Percentiles rank a stretch among this genome's conserved stretches.
These are phyloP conservation scores for Lerista edwardsae DNA, from an alignment of 2,797 vertebrate genomes.

Conservation along the genomic window DNA sequence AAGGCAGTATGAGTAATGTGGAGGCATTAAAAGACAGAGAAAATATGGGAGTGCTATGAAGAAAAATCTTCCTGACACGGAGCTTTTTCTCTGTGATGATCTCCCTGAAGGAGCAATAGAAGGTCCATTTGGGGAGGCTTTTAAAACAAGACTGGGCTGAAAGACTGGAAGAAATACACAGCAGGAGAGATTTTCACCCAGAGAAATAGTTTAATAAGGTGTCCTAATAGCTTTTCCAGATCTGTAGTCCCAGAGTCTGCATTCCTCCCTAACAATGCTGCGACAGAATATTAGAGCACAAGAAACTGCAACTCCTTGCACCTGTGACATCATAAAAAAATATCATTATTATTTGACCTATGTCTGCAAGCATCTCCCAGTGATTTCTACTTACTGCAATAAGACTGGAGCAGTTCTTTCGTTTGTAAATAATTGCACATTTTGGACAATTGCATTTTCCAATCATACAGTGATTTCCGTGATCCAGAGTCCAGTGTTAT, in stretches of 20 bases:
- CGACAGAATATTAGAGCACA: not conserved
- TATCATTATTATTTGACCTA: constrained; percentile 33
- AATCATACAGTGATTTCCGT: not conserved
- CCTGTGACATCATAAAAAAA: constrained; percentile 41
- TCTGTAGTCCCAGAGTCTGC: constrained; percentile 3
- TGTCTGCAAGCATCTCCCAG: constrained; percentile 31
- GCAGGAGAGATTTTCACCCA: constrained; percentile 30
- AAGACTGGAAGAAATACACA: constrained; percentile 29
- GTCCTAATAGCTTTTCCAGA: constrained; percentile 31
- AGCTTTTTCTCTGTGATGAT: constrained; percentile 45
- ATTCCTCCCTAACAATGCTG: constrained; percentile 13
- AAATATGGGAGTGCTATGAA: constrained; percentile 31
- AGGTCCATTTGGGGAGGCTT: constrained; percentile 12
- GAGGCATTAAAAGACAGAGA: constrained; percentile 5
- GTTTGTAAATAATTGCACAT: constrained; percentile 47
- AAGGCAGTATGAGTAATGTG: constrained; percentile 14
- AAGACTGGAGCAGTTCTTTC: constrained; percentile 55
- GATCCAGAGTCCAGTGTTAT: not conserved
- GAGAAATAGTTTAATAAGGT: constrained; percentile 39
- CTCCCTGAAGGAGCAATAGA: constrained; percentile 3
- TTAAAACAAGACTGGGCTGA: constrained; percentile 31
- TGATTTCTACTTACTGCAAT: constrained; percentile 39
- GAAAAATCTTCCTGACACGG: constrained; percentile 31
- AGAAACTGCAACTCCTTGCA: not conserved
- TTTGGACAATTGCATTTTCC: not conserved